A percentile compares a stretch with the other conserved stretches of the same genome.
Conservation (phyloP, 2,113 vertebrate genomes). For the Bubalus kerabau region DNA sequence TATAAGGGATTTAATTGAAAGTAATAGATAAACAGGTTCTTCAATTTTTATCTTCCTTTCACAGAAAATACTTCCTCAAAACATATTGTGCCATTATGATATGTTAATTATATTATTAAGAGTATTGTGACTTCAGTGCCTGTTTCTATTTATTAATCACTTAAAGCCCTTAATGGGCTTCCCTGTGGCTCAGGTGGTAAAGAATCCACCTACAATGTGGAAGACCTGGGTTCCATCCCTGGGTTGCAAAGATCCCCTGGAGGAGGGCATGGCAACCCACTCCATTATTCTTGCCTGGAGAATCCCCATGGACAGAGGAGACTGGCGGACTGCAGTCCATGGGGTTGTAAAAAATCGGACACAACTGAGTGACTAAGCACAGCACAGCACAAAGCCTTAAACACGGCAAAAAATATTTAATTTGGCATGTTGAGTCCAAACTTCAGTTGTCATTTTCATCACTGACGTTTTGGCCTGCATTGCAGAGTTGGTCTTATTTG, state of each 20-base stretch:
- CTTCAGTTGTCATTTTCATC: background rate
- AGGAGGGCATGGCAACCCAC: background rate
- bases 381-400: background rate
- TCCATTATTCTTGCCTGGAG: background rate
- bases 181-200: background rate
- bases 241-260: background rate
- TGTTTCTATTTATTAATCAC: background rate
- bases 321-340: background rate
- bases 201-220: rapidly evolving
- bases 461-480: background rate
- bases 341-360: background rate
- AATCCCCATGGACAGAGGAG: background rate
- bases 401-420: background rate
- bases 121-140: background rate
- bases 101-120: background rate
- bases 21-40: background rate
- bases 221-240: background rate
- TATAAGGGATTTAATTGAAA: background rate
- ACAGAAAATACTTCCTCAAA: background rate
- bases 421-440: background rate
- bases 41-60: background rate
- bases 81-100: background rate
- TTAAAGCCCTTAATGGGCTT: background rate
- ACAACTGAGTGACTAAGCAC: background rate
- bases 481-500: background rate